A percentile compares a stretch with the other conserved stretches of the same genome.
Evolutionary conservation across 2,888 invertebrate genomes (phyloP).

Genomic region (Drosophila buzzatii): DNA sequence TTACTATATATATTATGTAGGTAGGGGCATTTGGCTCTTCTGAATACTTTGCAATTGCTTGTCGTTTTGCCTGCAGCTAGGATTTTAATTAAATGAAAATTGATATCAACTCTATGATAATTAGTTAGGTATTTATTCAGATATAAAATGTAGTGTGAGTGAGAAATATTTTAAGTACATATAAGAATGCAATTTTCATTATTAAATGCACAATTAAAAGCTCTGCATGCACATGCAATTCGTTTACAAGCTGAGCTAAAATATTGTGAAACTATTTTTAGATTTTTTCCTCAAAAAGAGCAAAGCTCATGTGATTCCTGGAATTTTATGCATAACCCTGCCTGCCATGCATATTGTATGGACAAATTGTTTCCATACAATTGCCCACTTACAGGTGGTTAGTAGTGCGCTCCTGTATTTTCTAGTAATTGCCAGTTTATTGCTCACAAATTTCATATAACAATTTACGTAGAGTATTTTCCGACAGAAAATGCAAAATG

Average conservation of each 20-base stretch:
- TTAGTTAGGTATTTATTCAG: background rate
- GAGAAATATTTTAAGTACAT: background rate
- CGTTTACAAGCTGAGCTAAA: background rate
- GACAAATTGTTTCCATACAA: conserved; percentile 37
- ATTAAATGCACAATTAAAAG: conserved; percentile 6
- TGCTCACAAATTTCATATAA: conserved; percentile 18
- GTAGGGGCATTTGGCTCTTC: conserved; percentile 14
- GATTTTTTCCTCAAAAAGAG: background rate
- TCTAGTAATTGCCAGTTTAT: conserved; percentile 47
- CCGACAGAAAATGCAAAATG: conserved; percentile 8
- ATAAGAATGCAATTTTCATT: background rate
- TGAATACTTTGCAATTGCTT: conserved; percentile 11
- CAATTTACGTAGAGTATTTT: conserved; percentile 17
- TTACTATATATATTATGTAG: conserved; percentile 3
- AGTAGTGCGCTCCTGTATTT: conserved; percentile 14
- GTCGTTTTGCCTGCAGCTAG: conserved; percentile 32
- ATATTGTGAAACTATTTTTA: background rate
- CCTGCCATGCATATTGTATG: conserved; percentile 41
- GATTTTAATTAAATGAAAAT: conserved; percentile 58
- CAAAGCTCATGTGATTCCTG: conserved; percentile 5
- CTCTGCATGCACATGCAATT: background rate
- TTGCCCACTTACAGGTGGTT: conserved; percentile 36
- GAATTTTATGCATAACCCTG: conserved; percentile 34
- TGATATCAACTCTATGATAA: conserved; percentile 17
- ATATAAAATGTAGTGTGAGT: background rate